phyloP scores from a whole-genome alignment of 2,888 invertebrate species.

The Meliscaeva auricollis region DNA sequence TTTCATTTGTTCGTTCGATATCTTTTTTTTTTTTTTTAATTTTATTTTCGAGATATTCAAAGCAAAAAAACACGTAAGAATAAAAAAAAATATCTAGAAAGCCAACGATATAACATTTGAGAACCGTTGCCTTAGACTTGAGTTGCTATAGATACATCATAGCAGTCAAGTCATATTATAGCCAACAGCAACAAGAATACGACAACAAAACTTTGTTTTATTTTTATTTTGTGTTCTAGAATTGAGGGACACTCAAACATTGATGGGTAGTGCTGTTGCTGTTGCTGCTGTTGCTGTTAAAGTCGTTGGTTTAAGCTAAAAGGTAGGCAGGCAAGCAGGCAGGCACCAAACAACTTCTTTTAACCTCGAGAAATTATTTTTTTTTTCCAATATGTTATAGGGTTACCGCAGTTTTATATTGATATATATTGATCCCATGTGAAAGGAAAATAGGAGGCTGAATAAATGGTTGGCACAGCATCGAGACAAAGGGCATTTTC shows the following conservation, averaged over 20 bases:
- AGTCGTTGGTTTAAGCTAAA: constrained; percentile 36
- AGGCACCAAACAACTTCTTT: constrained; percentile 44
- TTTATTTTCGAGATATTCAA: constrained; percentile 23
- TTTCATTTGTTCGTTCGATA: constrained; percentile 20
- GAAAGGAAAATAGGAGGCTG: too few species aligned
- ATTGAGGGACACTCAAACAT: constrained; percentile 48
- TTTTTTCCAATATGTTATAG: constrained; percentile 39
- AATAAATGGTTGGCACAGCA: too few species aligned
- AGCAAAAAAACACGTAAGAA: constrained; percentile 17
- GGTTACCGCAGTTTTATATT: constrained; percentile 58
- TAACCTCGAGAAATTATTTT: constrained; percentile 55
- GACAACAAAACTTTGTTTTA: constrained; percentile 40
- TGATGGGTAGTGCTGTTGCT: constrained; percentile 39
- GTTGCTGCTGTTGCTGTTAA: not conserved
- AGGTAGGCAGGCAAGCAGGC: constrained; percentile 41
- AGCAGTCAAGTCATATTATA: constrained; percentile 30
- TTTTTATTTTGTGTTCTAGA: constrained; percentile 38
- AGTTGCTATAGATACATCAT: constrained; percentile 46
- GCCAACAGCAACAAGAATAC: constrained; percentile 37
- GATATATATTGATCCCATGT: too few species aligned
- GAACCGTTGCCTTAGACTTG: constrained; percentile 50
- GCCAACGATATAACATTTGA: constrained; percentile 55
- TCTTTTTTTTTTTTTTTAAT: not conserved
- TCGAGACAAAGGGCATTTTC: too few species aligned
- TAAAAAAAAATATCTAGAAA: constrained; percentile 39